Conservation (phyloP, 2,113 vertebrate genomes). For the Ictalurus furcatus region DNA sequence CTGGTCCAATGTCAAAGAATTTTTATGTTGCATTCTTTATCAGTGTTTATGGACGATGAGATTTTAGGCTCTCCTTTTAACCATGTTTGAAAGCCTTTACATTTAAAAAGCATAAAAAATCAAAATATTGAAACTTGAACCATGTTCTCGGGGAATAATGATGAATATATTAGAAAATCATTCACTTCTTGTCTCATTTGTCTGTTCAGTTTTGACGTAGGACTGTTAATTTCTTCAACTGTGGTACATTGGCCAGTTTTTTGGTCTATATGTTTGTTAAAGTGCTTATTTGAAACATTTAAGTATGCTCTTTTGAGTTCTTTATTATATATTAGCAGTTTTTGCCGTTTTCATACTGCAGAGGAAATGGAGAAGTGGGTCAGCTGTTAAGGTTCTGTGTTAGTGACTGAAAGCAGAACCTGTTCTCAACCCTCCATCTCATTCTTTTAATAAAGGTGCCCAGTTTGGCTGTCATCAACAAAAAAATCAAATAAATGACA, state of each 20-base stretch:
- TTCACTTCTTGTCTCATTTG: not conserved
- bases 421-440: not conserved
- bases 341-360: not conserved
- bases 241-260: not conserved
- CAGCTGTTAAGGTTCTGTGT: constrained; percentile 6
- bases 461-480: constrained; percentile 1
- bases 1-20: not conserved
- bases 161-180: not conserved
- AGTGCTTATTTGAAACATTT: not conserved
- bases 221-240: not conserved
- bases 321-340: not conserved
- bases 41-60: not conserved
- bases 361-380: not conserved
- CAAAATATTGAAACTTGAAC: constrained; percentile 5
- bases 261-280: not conserved
- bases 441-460: not conserved
- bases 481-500: not conserved
- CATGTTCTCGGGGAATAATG: not conserved
- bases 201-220: not conserved
- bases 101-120: not conserved
- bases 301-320: too few species aligned
- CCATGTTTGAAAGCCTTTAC: not conserved
- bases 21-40: not conserved
- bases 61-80: not conserved
- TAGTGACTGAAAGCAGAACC: constrained; percentile 16